phyloP scores from a whole-genome alignment of 2,797 vertebrate genomes.

The Anabas testudineus region DNA sequence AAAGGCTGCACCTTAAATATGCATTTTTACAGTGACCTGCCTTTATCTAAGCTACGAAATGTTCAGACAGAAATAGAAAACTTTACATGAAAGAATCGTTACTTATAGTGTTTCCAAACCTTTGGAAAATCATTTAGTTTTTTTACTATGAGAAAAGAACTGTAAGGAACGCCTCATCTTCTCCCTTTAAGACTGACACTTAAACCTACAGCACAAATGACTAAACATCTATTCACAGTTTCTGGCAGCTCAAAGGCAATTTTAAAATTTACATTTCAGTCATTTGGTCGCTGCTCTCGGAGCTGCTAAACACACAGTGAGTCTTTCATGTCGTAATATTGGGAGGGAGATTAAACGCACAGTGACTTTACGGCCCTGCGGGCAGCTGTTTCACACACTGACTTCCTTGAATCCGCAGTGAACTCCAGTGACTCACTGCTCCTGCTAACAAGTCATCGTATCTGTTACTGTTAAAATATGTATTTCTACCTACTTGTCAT shows the following conservation, averaged over 20 bases:
- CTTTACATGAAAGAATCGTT: no score
- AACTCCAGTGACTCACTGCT: conserved; percentile 17
- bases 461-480: conserved; percentile 43
- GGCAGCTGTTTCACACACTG: conserved; percentile 24
- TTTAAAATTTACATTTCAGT: conserved; percentile 15
- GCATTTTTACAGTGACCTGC: no score
- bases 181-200: background rate
- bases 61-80: no score
- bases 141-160: background rate
- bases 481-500: conserved; percentile 47
- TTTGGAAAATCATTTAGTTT: background rate
- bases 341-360: conserved; percentile 47
- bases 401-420: conserved; percentile 34
- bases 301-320: conserved; percentile 22
- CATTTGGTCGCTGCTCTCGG: conserved; percentile 21
- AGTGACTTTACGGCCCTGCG: conserved; percentile 33
- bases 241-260: conserved; percentile 6
- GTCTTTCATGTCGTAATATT: conserved; percentile 23
- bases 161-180: background rate
- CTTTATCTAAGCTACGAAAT: no score
- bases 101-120: background rate
- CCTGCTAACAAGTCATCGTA: conserved; percentile 46
- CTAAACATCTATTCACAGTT: background rate
- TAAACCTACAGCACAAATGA: conserved; percentile 2
- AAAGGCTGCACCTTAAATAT: no score